Conservation (phyloP, 2,113 vertebrate genomes). For the Columba janthina region DNA sequence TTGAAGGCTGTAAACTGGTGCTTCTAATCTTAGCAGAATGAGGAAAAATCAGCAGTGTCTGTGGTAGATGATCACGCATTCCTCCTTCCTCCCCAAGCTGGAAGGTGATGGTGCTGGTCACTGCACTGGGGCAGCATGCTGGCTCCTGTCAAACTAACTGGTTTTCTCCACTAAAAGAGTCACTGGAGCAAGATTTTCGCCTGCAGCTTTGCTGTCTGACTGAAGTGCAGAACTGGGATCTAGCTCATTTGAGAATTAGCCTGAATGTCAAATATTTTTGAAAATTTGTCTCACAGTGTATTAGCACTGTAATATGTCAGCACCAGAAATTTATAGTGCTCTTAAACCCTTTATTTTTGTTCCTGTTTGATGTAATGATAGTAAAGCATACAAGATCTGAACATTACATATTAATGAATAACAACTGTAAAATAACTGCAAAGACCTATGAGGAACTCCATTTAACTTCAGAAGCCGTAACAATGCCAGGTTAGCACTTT, state of each 20-base stretch:
- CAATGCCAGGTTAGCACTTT: neutral
- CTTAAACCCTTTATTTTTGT: neutral
- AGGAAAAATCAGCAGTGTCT: neutral
- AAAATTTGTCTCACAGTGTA: neutral
- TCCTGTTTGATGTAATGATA: neutral
- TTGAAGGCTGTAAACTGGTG: neutral
- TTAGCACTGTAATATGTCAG: neutral
- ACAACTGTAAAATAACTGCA: neutral
- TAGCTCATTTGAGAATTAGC: neutral
- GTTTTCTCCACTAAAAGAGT: neutral
- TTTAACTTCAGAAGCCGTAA: neutral
- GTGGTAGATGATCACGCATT: accelerated
- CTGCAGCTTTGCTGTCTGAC: neutral
- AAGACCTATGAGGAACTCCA: neutral
- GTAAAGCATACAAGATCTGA: neutral
- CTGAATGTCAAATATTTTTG: neutral
- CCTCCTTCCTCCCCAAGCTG: neutral
- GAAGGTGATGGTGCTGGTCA: neutral
- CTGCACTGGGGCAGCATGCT: accelerated
- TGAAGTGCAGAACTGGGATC: neutral
- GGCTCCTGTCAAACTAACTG: neutral
- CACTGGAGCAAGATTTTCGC: neutral
- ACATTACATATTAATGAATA: neutral
- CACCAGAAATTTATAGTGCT: neutral
- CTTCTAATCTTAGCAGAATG: neutral